Base-by-base conservation (phyloP, 2,797 vertebrate genomes). In the Enteromius viviparus region DNA sequence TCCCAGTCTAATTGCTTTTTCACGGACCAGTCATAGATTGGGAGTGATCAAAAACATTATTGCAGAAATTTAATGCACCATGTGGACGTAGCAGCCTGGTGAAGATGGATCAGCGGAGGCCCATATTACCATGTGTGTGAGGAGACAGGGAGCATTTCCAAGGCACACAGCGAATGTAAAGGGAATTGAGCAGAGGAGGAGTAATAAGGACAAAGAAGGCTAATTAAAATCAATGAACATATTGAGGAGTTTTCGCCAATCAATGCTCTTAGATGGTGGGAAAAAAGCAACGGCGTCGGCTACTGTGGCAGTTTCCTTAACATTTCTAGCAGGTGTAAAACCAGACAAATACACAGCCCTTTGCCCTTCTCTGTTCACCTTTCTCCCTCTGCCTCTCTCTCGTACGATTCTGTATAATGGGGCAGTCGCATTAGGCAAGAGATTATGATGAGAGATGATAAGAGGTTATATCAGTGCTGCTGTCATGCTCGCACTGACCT, bases 221-320 rank as follows among this genome's bases (percentile, higher is more conserved):
- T 88, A 86, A 90, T 87, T 88, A 86, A 86, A 89, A 88, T 89
- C 84, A 87, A 81, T 89, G 80, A 86, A 79, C 75, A 74, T 84
- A 77, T 87, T 70, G 70, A 70, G 68, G 78, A 75, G 84, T 80
- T 83, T 86, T 62, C 62, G 19, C 51, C 17, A 82, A 78, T 76
- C 82, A 55, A 49, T 85, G 49, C 66, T 49, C 71, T 49, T 69
- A 47, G 51, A 82, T 85, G 40, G 74, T 76, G 37, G 10, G 29
- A 70, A 40, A 75, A 40, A 49, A 66, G 14, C 42, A 75, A 74
- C 15, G 6, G 42, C 42, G 11, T 45, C 0, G 11, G 15, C 55
- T 79, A 74, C 72, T 58, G 40, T 55, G 55, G 45, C 58, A 70
- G 49, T 53, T 74, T 26, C 11, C 34, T 80, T 47, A 74, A 69